Conservation (phyloP, 2,113 vertebrate genomes). For the Lampris megalopsis region DNA sequence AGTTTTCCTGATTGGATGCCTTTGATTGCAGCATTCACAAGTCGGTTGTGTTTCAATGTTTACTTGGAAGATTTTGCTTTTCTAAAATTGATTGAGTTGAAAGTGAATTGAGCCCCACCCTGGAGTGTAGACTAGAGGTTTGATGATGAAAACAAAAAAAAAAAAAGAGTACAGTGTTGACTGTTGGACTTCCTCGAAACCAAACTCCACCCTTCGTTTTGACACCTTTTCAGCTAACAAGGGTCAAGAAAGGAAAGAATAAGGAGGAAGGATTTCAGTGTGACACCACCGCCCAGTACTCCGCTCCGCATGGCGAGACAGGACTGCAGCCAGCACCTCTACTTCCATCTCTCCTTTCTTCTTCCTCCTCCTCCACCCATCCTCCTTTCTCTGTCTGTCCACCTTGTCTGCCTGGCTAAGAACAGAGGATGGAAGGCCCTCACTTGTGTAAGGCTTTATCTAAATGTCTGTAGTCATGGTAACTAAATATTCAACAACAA, state of each 20-base stretch:
- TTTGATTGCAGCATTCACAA: too few relatives aligned
- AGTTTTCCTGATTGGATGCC: too few relatives aligned
- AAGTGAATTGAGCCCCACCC: conserved; percentile 65
- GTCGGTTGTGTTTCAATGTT: not conserved
- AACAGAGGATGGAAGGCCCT: conserved; percentile 87
- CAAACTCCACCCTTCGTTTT: conserved; percentile 99
- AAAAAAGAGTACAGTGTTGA: conserved; percentile 77
- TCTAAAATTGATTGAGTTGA: conserved; percentile 28
- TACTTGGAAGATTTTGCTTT: not conserved
- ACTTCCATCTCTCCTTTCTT: conserved; percentile 57
- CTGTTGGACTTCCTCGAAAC: conserved; percentile 87
- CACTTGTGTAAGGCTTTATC: conserved; percentile 90
- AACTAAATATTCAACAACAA: conserved; percentile 79
- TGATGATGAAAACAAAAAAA: conserved; percentile 47
- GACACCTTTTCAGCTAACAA: conserved; percentile 99
- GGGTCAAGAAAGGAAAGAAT: conserved; percentile 88
- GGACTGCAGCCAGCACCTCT: conserved; percentile 57
- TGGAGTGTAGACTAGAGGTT: conserved; percentile 64
- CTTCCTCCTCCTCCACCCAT: conserved; percentile 66
- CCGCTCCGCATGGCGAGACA: conserved; percentile 79
- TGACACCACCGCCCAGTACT: conserved; percentile 78
- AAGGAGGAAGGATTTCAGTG: conserved; percentile 81
- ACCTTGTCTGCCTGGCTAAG: conserved; percentile 74
- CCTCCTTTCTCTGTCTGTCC: conserved; percentile 87
- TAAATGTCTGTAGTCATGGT: conserved; percentile 94